phyloP scores from a whole-genome alignment of 2,797 vertebrate genomes.

The Carduelis carduelis region DNA sequence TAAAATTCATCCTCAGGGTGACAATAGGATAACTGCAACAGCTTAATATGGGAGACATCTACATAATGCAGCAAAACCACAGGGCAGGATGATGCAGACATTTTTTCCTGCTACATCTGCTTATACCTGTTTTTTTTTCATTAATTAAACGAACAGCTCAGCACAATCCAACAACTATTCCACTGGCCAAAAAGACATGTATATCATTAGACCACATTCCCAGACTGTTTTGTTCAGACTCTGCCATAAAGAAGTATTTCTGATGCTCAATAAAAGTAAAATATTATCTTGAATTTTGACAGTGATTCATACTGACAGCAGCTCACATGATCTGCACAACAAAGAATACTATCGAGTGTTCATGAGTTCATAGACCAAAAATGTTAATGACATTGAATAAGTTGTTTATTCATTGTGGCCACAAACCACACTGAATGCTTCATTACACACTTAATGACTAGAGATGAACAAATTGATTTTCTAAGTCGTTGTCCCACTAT shows the following conservation, averaged over 20 bases:
- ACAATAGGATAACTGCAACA: neutral
- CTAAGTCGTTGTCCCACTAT: neutral
- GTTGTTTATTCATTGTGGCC: neutral
- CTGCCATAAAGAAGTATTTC: neutral
- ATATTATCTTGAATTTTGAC: neutral
- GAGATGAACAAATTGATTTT: constrained; percentile 35
- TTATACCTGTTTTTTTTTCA: neutral
- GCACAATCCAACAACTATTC: neutral
- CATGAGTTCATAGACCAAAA: neutral
- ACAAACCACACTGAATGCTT: neutral
- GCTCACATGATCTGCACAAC: neutral
- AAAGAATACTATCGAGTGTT: neutral
- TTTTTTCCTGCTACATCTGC: neutral
- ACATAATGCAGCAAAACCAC: neutral
- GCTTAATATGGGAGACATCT: neutral
- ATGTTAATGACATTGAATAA: neutral
- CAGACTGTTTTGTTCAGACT: neutral
- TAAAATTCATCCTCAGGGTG: neutral
- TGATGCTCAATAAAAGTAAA: neutral
- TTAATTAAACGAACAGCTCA: neutral
- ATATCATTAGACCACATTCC: neutral
- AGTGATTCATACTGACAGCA: neutral
- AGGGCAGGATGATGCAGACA: neutral
- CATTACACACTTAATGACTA: neutral
- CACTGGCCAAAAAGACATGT: neutral